Evolutionary conservation across 2,888 invertebrate species (phyloP).

Genomic region (Thelaira solivaga): DNA sequence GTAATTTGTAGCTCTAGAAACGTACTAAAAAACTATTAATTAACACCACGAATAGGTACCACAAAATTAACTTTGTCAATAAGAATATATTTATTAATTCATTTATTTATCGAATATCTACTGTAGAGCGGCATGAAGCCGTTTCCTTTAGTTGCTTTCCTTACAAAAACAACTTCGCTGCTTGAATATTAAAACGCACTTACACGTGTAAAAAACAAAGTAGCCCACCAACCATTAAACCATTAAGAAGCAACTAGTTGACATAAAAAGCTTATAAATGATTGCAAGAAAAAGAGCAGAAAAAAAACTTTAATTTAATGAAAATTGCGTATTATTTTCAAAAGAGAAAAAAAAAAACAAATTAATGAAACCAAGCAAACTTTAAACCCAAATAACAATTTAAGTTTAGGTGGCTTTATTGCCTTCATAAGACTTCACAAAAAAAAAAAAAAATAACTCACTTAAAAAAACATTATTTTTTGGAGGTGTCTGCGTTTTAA

Average conservation of each 20-base stretch:
- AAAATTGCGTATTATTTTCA: neutral
- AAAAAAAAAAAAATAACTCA: neutral
- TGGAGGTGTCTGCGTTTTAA: neutral
- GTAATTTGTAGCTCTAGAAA: too few species aligned
- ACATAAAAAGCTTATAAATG: conserved; percentile 2
- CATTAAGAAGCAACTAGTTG: conserved; percentile 49
- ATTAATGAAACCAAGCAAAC: too few species aligned
- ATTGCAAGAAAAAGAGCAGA: neutral
- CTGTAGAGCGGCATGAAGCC: neutral
- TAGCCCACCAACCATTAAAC: too few species aligned
- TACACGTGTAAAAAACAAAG: conserved; percentile 23
- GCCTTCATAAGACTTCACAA: neutral
- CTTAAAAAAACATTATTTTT: neutral
- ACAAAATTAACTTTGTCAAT: too few species aligned
- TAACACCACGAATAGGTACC: too few species aligned
- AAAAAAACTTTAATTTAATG: conserved; percentile 3
- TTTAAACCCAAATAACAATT: too few species aligned
- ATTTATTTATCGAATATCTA: too few species aligned
- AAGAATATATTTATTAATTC: too few species aligned
- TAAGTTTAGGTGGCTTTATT: too few species aligned
- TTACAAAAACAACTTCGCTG: neutral
- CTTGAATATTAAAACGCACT: conserved; percentile 1
- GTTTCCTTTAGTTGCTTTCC: conserved; percentile 24
- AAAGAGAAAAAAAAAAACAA: neutral
- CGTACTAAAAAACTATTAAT: too few species aligned